Evolutionary conservation across 2,113 vertebrate genomes (phyloP).

Genomic region (Zapus hudsonius): DNA sequence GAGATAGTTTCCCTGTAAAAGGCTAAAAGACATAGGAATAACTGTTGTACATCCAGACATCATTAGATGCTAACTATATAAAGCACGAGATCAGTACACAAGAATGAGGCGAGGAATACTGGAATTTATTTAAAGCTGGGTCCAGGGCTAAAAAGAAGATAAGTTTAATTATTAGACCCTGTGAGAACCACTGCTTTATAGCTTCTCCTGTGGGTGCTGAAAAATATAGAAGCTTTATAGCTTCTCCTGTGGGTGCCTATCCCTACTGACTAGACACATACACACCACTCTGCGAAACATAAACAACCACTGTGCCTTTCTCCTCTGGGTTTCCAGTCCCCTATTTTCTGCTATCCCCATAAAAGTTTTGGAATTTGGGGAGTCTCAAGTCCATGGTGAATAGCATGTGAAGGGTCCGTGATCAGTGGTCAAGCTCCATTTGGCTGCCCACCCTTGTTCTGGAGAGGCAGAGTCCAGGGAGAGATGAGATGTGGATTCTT

Average conservation of each 20-base stretch:
- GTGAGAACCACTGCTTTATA: neutral
- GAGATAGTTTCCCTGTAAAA: neutral
- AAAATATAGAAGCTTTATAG: neutral
- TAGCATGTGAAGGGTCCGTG: neutral
- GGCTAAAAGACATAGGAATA: neutral
- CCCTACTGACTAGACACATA: neutral
- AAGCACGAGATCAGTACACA: neutral
- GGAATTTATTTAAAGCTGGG: neutral
- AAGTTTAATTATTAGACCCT: neutral
- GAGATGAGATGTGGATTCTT: constrained; percentile 59
- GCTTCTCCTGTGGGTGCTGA: neutral
- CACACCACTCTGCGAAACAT: neutral
- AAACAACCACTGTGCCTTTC: neutral
- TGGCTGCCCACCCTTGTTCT: constrained; percentile 22
- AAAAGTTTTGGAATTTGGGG: neutral
- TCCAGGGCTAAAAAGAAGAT: neutral
- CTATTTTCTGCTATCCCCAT: neutral
- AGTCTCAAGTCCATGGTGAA: neutral
- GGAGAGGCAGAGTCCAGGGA: neutral
- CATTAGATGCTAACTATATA: neutral
- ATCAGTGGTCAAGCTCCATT: neutral
- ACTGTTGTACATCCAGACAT: neutral
- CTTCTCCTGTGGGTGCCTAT: neutral
- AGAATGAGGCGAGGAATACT: neutral
- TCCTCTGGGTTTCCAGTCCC: neutral